phyloP scores from a whole-genome alignment of 2,113 vertebrate species.

The Chloebia gouldiae region DNA sequence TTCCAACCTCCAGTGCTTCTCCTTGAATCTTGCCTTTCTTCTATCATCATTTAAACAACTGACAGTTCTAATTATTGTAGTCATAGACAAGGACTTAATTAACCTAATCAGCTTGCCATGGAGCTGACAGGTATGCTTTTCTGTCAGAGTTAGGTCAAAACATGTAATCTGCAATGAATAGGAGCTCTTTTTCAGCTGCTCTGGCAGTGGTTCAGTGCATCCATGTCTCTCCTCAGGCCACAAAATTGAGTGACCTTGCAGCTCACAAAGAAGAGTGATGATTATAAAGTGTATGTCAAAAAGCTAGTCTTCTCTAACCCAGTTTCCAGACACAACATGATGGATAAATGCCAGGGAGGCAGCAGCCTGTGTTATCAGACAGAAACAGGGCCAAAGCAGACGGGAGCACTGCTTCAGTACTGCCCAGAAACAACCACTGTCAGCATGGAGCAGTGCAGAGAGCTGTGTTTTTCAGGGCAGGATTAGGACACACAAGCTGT shows the following conservation, averaged over 20 bases:
- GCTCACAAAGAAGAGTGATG: conserved; percentile 29
- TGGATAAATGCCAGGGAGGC: neutral
- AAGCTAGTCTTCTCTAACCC: conserved; percentile 48
- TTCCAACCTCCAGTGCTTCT: neutral
- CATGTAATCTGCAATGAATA: conserved; percentile 60
- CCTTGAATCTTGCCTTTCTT: conserved; percentile 30
- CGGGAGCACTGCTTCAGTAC: neutral
- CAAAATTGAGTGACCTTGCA: conserved; percentile 51
- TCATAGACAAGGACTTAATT: conserved; percentile 61
- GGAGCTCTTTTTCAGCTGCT: conserved; percentile 46
- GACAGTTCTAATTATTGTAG: conserved; percentile 54
- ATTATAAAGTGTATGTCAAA: conserved; percentile 48
- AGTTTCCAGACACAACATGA: conserved; percentile 25
- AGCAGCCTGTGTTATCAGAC: neutral
- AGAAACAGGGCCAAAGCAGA: neutral
- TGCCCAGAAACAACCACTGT: rapidly evolving
- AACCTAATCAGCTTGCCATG: conserved; percentile 57
- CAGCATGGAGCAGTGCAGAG: rapidly evolving
- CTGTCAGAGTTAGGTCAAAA: conserved; percentile 45
- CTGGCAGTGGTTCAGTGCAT: conserved; percentile 51
- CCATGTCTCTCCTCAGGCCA: conserved; percentile 57
- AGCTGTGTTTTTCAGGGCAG: neutral
- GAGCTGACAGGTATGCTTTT: conserved; percentile 68
- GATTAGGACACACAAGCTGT: neutral
- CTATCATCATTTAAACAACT: conserved; percentile 26